Evolutionary conservation across 2,888 invertebrate genomes (phyloP).

Genomic region (Apamea epomidion): DNA sequence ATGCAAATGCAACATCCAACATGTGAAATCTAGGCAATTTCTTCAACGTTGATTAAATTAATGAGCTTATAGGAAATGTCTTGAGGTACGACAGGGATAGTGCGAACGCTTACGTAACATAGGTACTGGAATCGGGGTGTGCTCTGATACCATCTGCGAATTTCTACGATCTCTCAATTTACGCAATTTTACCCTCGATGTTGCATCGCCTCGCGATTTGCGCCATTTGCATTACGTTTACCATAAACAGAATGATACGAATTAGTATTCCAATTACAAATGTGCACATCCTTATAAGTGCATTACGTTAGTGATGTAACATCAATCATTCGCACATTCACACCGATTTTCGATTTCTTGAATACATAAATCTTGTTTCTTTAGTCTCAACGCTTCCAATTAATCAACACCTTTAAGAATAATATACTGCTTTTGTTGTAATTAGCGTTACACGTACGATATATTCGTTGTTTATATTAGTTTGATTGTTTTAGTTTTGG

Average conservation of each 20-base stretch:
- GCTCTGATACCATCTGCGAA: constrained; percentile 52
- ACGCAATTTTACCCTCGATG: constrained; percentile 55
- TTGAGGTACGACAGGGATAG: constrained; percentile 46
- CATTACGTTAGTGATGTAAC: constrained; percentile 26
- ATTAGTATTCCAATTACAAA: constrained; percentile 55
- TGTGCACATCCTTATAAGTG: constrained; percentile 16
- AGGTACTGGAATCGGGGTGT: constrained; percentile 41
- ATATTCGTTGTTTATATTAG: not conserved
- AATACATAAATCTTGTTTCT: constrained; percentile 23
- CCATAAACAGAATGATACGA: constrained; percentile 51
- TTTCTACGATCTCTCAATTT: constrained; percentile 47
- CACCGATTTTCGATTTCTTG: constrained; percentile 37
- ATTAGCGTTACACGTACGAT: not conserved
- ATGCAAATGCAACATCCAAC: not conserved
- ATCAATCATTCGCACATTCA: constrained; percentile 30
- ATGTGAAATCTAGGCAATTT: constrained; percentile 34
- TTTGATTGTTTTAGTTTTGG: not conserved
- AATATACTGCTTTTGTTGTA: not conserved
- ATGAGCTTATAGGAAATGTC: constrained; percentile 44
- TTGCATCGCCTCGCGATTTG: constrained; percentile 51
- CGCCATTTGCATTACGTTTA: constrained; percentile 48
- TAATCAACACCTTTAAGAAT: constrained; percentile 11
- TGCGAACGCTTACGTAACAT: constrained; percentile 49
- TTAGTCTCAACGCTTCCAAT: constrained; percentile 4
- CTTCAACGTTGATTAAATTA: constrained; percentile 40